Evolutionary conservation across 2,888 invertebrate species (phyloP).

Genomic region (Acholoe squamosa): DNA sequence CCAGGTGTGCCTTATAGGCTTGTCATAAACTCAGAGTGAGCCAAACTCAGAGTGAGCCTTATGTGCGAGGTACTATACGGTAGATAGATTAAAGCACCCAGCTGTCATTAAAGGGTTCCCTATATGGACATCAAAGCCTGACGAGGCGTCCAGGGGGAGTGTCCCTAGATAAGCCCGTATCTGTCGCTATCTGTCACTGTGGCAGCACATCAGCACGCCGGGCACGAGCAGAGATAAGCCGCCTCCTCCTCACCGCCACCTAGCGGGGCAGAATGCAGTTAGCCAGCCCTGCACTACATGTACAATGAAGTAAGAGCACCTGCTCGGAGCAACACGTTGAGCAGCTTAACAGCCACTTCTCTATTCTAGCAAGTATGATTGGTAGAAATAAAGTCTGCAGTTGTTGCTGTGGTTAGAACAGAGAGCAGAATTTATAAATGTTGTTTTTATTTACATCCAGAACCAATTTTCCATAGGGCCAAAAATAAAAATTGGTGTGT

Average conservation of each 20-base stretch:
- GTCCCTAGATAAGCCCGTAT: constrained; percentile 45
- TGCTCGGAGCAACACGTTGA: too few relatives aligned
- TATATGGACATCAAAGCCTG: constrained; percentile 45
- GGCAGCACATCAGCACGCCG: constrained; percentile 6
- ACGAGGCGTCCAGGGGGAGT: constrained; percentile 16
- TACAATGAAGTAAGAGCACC: not conserved
- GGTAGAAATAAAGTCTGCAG: not conserved
- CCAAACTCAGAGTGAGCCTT: too few relatives aligned
- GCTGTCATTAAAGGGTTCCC: not conserved
- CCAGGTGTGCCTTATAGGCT: too few relatives aligned
- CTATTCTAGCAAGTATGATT: too few relatives aligned
- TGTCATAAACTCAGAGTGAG: too few relatives aligned
- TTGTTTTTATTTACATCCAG: too few relatives aligned
- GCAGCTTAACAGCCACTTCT: too few relatives aligned
- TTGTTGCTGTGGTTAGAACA: not conserved
- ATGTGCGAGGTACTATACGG: too few relatives aligned
- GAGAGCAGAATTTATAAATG: too few relatives aligned
- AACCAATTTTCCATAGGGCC: too few relatives aligned
- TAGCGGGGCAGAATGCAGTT: not conserved
- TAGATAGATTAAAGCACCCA: too few relatives aligned
- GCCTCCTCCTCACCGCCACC: not conserved
- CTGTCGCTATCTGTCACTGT: constrained; percentile 15
- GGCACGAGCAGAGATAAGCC: constrained; percentile 24
- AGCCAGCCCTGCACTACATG: not conserved
- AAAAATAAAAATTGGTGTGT: too few relatives aligned